Base-by-base conservation (phyloP, 2,113 vertebrate genomes). In the Trogon melanurus region DNA sequence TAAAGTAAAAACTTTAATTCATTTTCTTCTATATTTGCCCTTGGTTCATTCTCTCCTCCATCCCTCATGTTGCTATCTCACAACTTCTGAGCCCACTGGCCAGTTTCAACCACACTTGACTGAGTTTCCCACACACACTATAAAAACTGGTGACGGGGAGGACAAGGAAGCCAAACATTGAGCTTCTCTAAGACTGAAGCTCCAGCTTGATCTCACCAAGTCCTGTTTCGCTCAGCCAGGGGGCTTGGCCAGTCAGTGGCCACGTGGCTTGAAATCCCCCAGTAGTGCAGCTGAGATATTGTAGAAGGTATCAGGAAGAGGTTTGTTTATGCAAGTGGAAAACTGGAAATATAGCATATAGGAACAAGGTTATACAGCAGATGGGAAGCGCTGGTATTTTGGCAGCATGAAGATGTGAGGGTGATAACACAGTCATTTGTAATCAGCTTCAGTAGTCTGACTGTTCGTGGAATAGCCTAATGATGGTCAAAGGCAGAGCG, bases 381-480 rank as follows among this genome's bases (percentile, higher is more conserved):
- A 13, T 50, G 14, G 51, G 38, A 83, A n/a, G 22, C 0, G 0
- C 38, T 61, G 32, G 23, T 44, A 27, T 51, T 51, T 38, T 0
- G 6, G 30, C 13, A 69, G 13, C 0, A 0, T 69, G 80, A 57
- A 69, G 34, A 45, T 62, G 26, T 25, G 13, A 88, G 22, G 19
- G 7, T 25, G 27, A 73, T 34, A 72, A 50, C n/a, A 27, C 29
- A 47, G 12, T 34, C 36, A 25, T 13, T 25, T 62, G 44, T 38
- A 85, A 69, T 8, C 27, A 57, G 36, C 36, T 75, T 74, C 56
- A 26, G 32, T 36, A 6, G 0, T 74, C n/a, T 29, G 22, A 8
- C 17, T 48, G 20, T 14, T 45, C 2, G 0, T 50, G 44, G 72
- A 73, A 73, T 25, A 88, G n/a, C 13, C 32, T 23, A 27, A 26